A percentile compares a stretch with the other conserved stretches of the same genome.
These are phyloP conservation scores for Lysiphlebus fabarum DNA, from an alignment of 1,140 invertebrate genomes.

Conservation along the genomic window DNA sequence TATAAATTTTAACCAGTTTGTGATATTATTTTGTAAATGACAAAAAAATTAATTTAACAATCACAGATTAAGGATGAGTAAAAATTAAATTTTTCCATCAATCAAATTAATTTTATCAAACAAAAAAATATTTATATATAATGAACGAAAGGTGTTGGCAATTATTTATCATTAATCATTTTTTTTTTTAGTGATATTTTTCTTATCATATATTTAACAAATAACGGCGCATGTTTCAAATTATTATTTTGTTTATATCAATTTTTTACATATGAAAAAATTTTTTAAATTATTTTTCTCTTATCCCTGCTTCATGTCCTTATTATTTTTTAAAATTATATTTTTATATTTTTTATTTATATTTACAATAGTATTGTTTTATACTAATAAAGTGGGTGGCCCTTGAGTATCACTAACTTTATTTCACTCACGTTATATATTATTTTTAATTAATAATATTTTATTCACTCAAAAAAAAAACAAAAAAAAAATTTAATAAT, in stretches of 20 bases:
- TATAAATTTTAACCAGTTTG: not conserved
- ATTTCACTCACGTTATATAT: not conserved
- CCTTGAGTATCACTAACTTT: constrained; percentile 3
- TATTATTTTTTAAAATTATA: constrained; percentile 3
- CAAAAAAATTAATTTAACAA: constrained; percentile 4
- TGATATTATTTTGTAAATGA: not conserved
- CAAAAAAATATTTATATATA: too few relatives aligned
- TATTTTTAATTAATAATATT: not conserved
- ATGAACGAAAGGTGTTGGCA: too few relatives aligned
- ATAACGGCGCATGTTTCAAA: constrained; percentile 7
- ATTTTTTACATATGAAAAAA: constrained; percentile 7
- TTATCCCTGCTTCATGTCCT: not conserved
- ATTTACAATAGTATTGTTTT: not conserved
- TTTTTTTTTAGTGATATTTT: not conserved
- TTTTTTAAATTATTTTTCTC: too few relatives aligned
- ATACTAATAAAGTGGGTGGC: not conserved
- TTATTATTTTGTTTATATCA: not conserved
- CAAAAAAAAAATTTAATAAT: constrained; percentile 15
- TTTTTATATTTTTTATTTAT: constrained; percentile 9
- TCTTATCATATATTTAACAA: constrained; percentile 6
- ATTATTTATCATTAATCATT: constrained; percentile 1
- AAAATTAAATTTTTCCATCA: not conserved
- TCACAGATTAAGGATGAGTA: not conserved
- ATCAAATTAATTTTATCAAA: not conserved
- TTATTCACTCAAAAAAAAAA: constrained; percentile 12